Evolutionary conservation across 2,797 vertebrate genomes (phyloP), one percentile per base, ranked within the genome.

Genomic region (Glyptemys insculpta): DNA sequence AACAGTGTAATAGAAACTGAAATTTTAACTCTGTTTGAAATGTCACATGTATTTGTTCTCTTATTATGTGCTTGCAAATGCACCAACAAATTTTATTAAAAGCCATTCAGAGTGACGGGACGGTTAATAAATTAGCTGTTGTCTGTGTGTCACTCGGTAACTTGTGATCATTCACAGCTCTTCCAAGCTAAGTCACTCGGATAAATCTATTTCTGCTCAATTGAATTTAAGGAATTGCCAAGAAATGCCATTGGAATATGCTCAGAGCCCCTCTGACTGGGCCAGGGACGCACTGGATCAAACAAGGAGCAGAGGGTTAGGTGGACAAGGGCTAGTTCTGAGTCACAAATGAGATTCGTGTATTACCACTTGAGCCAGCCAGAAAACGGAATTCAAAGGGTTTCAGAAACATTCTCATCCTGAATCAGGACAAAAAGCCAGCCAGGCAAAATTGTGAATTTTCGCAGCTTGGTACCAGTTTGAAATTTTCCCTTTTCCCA

Each of bases 201-300:
- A 68, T 31, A 27, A 78, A 85, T 7, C 53, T 62, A 57, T 15
- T 83, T n/a, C 31, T 41, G 27, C 0, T 0, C 14, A 68, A 62
- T 31, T 85, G 65, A 81, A 86, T 78, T 90, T 85, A 65, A 88
- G 47, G 9, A 31, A 52, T 78, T 78, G 80, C 37, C 90, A 72
- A 49, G 44, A 81, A 91, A 65, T 52, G 74, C 74, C 41, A 44
- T 78, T 49, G 27, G 27, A 18, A 78, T 27, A 31, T 49, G 25
- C 74, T 78, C 74, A 8, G 44, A 78, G 74, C 14, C 44, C 5
- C 74, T 31, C 74, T 47, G 25, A 44, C 37, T 15, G 44, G 29
- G 14, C 44, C 6, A 27, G 25, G 44, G 12, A 47, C 8, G 74
- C 74, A 49, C 25, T 18, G 27, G 12, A 16, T 78, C 74, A 78